A percentile compares a stretch with the other conserved stretches of the same genome.
These are phyloP conservation scores for Condylura cristata DNA, from an alignment of 2,113 vertebrate species.

Conservation along the genomic window DNA sequence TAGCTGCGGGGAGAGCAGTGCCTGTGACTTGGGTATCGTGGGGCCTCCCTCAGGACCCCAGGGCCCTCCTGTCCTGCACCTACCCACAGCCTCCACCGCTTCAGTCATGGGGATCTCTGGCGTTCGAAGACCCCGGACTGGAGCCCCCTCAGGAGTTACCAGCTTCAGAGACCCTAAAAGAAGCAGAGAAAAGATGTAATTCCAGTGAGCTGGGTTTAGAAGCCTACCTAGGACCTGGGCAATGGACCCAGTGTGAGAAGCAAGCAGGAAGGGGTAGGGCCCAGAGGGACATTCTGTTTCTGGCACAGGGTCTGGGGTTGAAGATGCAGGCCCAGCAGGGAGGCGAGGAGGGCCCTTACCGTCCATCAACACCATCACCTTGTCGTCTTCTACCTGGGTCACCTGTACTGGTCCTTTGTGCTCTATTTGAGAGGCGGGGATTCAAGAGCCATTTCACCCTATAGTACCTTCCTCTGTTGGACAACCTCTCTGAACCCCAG, in stretches of 20 bases:
- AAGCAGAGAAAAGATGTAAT: neutral
- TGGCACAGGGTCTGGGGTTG: neutral
- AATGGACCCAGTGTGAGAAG: neutral
- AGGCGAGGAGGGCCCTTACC: conserved; percentile 83
- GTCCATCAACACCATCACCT: conserved; percentile 90
- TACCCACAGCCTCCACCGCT: conserved; percentile 89
- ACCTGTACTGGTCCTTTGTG: conserved; percentile 88
- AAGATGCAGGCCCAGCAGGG: neutral
- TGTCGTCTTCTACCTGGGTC: conserved; percentile 87
- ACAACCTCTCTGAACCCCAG: neutral
- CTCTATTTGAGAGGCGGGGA: conserved; percentile 80
- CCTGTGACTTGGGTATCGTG: neutral
- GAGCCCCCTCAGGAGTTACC: conserved; percentile 86
- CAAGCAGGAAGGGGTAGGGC: neutral
- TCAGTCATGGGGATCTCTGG: conserved; percentile 85
- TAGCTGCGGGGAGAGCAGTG: conserved; percentile 81
- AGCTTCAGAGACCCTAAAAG: conserved; percentile 81
- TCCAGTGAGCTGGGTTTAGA: neutral
- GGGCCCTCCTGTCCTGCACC: neutral
- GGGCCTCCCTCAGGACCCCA: neutral
- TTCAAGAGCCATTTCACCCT: neutral
- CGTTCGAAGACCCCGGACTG: conserved; percentile 68
- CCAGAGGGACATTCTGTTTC: neutral
- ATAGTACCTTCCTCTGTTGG: neutral
- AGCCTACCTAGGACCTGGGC: neutral